phyloP scores from a whole-genome alignment of 2,888 invertebrate genomes.

The Eulithis testata region DNA sequence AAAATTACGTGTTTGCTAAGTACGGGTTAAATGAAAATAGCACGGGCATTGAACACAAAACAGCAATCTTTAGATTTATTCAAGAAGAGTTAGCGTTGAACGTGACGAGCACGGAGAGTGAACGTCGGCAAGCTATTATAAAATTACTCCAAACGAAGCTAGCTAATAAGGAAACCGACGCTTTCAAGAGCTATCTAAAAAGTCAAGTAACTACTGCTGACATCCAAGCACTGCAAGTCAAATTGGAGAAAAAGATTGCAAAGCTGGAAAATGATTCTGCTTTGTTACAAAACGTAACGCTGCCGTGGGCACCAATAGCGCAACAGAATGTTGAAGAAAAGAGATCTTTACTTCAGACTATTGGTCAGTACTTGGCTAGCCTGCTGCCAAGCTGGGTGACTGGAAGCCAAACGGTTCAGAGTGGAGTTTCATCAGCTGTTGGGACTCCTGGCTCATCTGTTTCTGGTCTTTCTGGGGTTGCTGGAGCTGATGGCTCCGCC shows the following conservation, averaged over 20 bases:
- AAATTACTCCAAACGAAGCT: constrained; percentile 63
- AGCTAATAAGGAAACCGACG: constrained; percentile 53
- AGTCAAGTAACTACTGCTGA: constrained; percentile 63
- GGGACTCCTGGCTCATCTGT: not conserved
- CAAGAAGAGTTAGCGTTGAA: constrained; percentile 67
- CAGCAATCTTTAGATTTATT: constrained; percentile 62
- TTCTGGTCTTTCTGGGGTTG: constrained; percentile 4
- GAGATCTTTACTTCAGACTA: constrained; percentile 62
- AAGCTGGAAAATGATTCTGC: constrained; percentile 68
- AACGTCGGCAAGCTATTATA: constrained; percentile 70
- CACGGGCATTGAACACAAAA: constrained; percentile 62
- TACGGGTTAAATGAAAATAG: constrained; percentile 64
- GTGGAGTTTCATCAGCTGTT: constrained; percentile 17
- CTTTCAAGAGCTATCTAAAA: constrained; percentile 60
- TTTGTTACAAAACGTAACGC: constrained; percentile 59
- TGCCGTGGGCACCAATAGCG: constrained; percentile 61
- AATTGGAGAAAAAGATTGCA: constrained; percentile 65
- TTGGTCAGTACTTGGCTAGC: constrained; percentile 63
- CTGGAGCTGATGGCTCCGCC: constrained; percentile 11
- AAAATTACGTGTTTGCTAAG: constrained; percentile 66
- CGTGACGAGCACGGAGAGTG: constrained; percentile 66
- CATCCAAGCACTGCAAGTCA: constrained; percentile 60
- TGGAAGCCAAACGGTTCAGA: constrained; percentile 41
- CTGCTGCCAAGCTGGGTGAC: constrained; percentile 67
- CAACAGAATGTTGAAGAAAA: constrained; percentile 63